Evolutionary conservation across 1,140 invertebrate genomes (phyloP).

Genomic region (Batillaria attramentaria): DNA sequence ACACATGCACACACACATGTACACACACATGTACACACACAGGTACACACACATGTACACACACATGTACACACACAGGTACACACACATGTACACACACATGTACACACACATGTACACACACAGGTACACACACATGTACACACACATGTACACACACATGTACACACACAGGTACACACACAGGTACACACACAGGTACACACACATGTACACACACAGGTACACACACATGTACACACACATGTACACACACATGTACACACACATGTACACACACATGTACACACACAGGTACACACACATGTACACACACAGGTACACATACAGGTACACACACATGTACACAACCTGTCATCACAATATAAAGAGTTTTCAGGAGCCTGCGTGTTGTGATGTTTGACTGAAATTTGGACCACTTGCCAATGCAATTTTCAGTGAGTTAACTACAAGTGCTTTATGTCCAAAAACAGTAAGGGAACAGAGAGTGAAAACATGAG

Average conservation of each 20-base stretch:
- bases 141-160: not conserved
- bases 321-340: not conserved
- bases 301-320: not conserved
- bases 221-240: conserved; percentile 13
- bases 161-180: not conserved
- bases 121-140: not conserved
- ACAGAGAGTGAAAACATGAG: not conserved
- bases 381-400: not conserved
- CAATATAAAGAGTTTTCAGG: not conserved
- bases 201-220: not conserved
- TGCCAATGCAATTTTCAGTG: not conserved
- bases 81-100: not conserved
- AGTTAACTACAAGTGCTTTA: not conserved
- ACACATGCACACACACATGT: not conserved
- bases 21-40: not conserved
- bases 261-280: conserved; percentile 9
- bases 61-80: not conserved
- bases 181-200: not conserved
- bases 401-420: not conserved
- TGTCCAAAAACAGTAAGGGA: not conserved
- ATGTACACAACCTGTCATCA: not conserved
- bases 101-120: not conserved
- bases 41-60: not conserved
- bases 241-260: conserved; percentile 4
- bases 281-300: conserved; percentile 4